Percentiles rank a stretch among this genome's conserved stretches.
These are phyloP conservation scores for Neodiprion fabricii DNA, from an alignment of 1,140 invertebrate genomes.

Conservation along the genomic window DNA sequence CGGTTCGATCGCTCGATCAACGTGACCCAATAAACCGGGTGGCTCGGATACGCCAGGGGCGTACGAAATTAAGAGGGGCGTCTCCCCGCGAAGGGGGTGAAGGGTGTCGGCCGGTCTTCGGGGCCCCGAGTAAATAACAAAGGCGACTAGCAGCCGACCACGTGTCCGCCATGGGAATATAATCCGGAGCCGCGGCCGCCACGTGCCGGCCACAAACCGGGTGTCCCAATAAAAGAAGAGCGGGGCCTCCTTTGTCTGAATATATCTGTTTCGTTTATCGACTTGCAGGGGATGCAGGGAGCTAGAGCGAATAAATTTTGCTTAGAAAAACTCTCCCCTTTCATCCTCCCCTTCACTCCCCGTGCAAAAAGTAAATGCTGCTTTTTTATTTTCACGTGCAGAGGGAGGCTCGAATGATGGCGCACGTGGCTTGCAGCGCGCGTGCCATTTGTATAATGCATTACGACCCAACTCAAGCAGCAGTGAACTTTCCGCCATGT, in stretches of 20 bases:
- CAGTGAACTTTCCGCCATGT: no score
- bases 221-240: conserved; percentile 1
- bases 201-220: conserved; percentile 3
- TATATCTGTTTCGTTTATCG: background rate
- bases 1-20: no score
- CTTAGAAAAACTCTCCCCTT: background rate
- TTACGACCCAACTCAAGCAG: no score
- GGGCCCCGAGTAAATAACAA: background rate
- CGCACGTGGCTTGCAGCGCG: no score
- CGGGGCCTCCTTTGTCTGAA: background rate
- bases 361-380: no score
- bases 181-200: background rate
- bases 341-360: no score
- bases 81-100: background rate
- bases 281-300: background rate
- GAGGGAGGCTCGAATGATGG: no score
- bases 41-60: no score
- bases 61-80: background rate
- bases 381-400: no score
- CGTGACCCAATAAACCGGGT: no score
- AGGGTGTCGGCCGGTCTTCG: background rate
- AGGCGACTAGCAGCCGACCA: background rate
- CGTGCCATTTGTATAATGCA: no score
- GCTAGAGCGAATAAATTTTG: background rate
- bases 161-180: conserved; percentile 4